Conservation (phyloP, 2,888 invertebrate species). For the Trachelus iudaicus region DNA sequence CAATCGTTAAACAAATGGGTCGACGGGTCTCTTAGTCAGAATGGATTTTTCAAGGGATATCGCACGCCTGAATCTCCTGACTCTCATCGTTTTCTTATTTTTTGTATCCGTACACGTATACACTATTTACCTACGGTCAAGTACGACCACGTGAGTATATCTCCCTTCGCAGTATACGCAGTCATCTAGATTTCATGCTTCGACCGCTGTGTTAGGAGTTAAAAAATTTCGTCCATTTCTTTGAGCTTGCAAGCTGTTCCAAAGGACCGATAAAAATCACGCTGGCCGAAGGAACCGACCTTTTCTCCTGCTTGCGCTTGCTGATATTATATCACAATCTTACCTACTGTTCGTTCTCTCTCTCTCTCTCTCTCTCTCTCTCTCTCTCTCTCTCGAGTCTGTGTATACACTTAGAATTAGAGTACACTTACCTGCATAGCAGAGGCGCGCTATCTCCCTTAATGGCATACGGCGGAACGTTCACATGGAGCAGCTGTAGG, state of each 20-base stretch:
- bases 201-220: neutral
- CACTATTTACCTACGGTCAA: too few relatives aligned
- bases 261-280: neutral
- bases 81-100: too few relatives aligned
- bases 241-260: too few relatives aligned
- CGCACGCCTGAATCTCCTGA: too few relatives aligned
- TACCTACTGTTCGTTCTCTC: neutral
- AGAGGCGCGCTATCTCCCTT: conserved; percentile 64
- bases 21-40: neutral
- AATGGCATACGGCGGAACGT: conserved; percentile 64
- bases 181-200: too few relatives aligned
- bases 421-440: conserved; percentile 63
- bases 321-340: neutral
- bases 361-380: too few relatives aligned
- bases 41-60: neutral
- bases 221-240: neutral
- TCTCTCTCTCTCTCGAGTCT: neutral
- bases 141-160: too few relatives aligned
- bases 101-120: too few relatives aligned
- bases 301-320: neutral
- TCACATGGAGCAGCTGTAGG: conserved; percentile 63
- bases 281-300: neutral
- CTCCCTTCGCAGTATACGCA: too few relatives aligned
- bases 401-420: neutral
- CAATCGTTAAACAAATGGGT: neutral